Base-by-base conservation (phyloP, 2,888 invertebrate species). In the Julus scandinavius region DNA sequence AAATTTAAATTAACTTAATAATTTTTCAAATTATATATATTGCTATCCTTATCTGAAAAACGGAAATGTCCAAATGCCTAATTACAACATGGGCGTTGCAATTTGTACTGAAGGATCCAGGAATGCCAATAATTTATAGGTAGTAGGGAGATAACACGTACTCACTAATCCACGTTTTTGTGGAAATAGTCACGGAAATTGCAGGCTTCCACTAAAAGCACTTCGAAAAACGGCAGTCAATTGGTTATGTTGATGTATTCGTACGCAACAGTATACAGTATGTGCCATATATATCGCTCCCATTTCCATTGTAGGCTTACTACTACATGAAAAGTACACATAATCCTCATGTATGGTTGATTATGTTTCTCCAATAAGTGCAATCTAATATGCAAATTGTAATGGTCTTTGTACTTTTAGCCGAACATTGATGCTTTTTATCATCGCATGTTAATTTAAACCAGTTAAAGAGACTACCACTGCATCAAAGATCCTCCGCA, bases 301-400 rank as follows among this genome's bases (percentile, higher is more conserved):
- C 29, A 20, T 72, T 72, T 72, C 9, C 29, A 72, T 72, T 72
- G 72, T 9, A 17, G 20, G 29, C 20, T 20, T 72, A 20, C 20
- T 72, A 11, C 5, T 20, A 4, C 72, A 5, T 72, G 29, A 3
- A 72, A 20, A 72, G 72, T 29, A 20, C 29, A 72, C 72, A 72
- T 72, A 72, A 72, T 72, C 63, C 29, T 29, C 72, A 72, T 72
- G 72, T 20, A 72, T 72, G 72, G 72, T 29, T 72, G 72, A 72
- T 72, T 72, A 72, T 20, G 20, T 72, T 72, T 72, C 72, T 20
- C 72, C 72, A 72, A 72, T 72, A 72, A n/a, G n/a, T 72, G 72
- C 20, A 72, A 72, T 72, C 72, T 72, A 72, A 72, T 72, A 72
- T 72, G 72, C 72, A 72, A 72, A 72, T 72, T 72, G 72, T 72